Evolutionary conservation across 2,113 vertebrate genomes (phyloP).

Genomic region (Nesoenas mayeri): DNA sequence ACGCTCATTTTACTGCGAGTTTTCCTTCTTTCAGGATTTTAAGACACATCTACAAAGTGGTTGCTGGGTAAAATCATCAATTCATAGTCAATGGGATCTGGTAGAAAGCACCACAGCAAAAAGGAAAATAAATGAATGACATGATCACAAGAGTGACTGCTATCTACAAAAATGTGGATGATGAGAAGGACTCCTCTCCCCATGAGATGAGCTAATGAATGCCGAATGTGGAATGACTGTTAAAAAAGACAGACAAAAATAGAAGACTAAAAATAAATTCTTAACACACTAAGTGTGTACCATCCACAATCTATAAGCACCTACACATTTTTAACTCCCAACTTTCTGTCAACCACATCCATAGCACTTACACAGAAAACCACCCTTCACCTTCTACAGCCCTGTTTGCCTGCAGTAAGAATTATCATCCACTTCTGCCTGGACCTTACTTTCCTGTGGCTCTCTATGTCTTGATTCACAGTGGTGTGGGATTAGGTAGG

Average conservation of each 20-base stretch:
- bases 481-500: neutral
- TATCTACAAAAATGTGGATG: constrained; percentile 7
- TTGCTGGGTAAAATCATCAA: neutral
- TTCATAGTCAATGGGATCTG: neutral
- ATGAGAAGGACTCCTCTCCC: neutral
- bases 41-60: neutral
- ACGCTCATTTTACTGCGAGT: neutral
- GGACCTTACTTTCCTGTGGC: neutral
- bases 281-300: neutral
- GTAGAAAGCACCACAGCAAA: neutral
- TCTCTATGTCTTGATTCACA: neutral
- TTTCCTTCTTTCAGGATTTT: neutral
- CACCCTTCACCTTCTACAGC: neutral
- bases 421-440: neutral
- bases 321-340: neutral
- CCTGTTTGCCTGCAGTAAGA: neutral
- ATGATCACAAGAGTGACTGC: neutral
- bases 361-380: neutral
- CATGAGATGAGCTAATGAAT: neutral
- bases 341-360: neutral
- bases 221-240: neutral
- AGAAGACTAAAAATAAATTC: neutral
- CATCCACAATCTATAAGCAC: neutral
- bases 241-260: neutral
- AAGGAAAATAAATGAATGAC: neutral